Base-by-base conservation (phyloP, 2,888 invertebrate species). In the Malthinus flaveolus region DNA sequence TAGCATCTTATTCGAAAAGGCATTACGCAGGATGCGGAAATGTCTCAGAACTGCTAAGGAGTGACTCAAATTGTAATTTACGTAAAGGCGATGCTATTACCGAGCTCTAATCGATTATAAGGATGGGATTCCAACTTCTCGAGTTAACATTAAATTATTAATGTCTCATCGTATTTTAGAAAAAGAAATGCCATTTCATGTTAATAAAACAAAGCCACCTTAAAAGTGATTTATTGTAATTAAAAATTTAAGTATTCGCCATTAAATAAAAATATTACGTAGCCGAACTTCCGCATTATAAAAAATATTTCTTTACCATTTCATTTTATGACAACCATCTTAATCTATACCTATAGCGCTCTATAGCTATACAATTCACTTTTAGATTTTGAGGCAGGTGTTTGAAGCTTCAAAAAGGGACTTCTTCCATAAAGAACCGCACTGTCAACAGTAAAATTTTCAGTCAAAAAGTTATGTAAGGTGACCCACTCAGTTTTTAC, bases 401-500 rank as follows among this genome's bases (percentile, higher is more conserved):
- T 15, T 42, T 42, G 6, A 23, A 42, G 5, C 23, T 42, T 42
- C 10, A 15, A 5, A 15, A 42, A 9, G 39, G 39, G 15, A 9
- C 13, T 42, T 23, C 8, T 8, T 42, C 13, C 15, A n/a, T 23
- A 23, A 23, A 23, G 23, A 23, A 23, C 23, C 2, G 5, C n/a
- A 42, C 39, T 23, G 9, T 42, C 39, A 3, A 39, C n/a, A 42
- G 15, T 42, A n/a, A 36, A n/a, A n/a, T 15, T 42, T 15, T 42
- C 37, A 42, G 39, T 42, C 39, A 23, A 42, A 39, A 39, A 39
- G 39, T 39, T 39, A 39, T 39, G 12, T 13, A 42, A 15, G 39
- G 9, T 42, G 39, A 23, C 23, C 23, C 23, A n/a, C 23, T 23
- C 5, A 23, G 5, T 23, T 42, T 42, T 42, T 42, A 42, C 39